Evolutionary conservation across 2,888 invertebrate genomes (phyloP).

Genomic region (Uloborus plumipes): DNA sequence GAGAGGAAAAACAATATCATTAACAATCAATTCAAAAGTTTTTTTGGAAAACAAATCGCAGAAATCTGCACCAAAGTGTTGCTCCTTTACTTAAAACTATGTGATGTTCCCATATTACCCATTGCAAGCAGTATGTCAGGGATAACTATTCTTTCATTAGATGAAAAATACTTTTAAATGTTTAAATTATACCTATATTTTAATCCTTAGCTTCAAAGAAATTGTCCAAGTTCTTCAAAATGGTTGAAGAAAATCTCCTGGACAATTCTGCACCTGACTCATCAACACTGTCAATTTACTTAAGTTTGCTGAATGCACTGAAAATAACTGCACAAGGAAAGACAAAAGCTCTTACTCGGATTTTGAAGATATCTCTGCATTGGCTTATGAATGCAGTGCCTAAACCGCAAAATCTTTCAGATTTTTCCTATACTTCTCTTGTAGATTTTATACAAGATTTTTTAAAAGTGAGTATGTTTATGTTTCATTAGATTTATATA

Average conservation of each 20-base stretch:
- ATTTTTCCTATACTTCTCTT: not conserved
- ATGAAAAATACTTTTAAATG: too few species aligned
- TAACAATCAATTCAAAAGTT: not conserved
- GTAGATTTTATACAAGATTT: conserved; percentile 8
- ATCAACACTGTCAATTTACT: conserved; percentile 24
- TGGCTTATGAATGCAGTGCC: conserved; percentile 18
- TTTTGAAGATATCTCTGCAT: conserved; percentile 13
- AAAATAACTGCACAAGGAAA: conserved; percentile 6
- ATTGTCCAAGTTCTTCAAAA: conserved; percentile 21
- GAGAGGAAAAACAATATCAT: not conserved
- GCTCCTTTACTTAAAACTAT: too few species aligned
- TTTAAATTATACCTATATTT: too few species aligned
- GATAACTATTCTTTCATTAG: too few species aligned
- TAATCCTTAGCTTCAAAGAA: conserved; percentile 22
- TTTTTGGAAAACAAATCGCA: too few species aligned
- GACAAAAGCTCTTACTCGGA: conserved; percentile 3
- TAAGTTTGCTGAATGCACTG: conserved; percentile 31
- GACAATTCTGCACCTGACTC: not conserved
- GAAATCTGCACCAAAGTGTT: too few species aligned
- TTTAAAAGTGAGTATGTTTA: conserved; percentile 19
- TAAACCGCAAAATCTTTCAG: not conserved
- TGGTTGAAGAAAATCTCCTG: conserved; percentile 3
- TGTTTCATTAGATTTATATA: too few species aligned
- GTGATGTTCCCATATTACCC: too few species aligned
- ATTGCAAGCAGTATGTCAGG: too few species aligned